These are phyloP conservation scores for Pogonomyrmex californicus DNA, from an alignment of 1,140 invertebrate genomes.

Conservation along the genomic window DNA sequence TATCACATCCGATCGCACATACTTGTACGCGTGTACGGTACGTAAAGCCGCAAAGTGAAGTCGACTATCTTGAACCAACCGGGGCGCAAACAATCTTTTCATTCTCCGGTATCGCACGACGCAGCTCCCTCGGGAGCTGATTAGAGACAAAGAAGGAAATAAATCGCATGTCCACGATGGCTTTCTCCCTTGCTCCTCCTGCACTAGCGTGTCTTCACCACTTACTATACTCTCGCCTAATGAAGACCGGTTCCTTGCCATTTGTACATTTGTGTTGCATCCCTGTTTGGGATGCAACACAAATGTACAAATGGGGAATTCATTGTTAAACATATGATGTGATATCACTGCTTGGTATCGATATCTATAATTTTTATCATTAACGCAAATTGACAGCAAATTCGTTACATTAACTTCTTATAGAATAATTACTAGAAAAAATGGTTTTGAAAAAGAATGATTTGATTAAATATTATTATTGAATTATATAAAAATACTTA, in stretches of 20 bases:
- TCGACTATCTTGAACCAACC: conserved; percentile 66
- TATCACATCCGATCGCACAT: not conserved
- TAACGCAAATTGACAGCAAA: not conserved
- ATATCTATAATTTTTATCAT: not conserved
- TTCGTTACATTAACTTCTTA: not conserved
- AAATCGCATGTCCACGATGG: conserved; percentile 70
- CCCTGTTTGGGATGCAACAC: no score
- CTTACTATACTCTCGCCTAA: conserved; percentile 57
- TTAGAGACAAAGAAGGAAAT: conserved; percentile 76
- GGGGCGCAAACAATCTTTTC: conserved; percentile 73
- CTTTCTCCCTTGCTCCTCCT: conserved; percentile 47
- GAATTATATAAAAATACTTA: no score
- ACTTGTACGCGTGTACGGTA: not conserved
- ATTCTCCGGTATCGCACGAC: conserved; percentile 69
- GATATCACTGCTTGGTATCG: conserved; percentile 26
- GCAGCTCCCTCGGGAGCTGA: conserved; percentile 71
- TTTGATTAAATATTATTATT: no score
- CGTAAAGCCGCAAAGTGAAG: conserved; percentile 53
- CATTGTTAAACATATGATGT: not conserved
- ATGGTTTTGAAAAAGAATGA: no score
- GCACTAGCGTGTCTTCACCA: conserved; percentile 28
- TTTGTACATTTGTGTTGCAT: conserved; percentile 4
- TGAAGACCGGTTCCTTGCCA: not conserved
- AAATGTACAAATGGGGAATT: no score
- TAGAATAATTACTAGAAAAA: no score